Base-by-base conservation (phyloP, 2,797 vertebrate genomes). In the Benthosema pterotum region DNA sequence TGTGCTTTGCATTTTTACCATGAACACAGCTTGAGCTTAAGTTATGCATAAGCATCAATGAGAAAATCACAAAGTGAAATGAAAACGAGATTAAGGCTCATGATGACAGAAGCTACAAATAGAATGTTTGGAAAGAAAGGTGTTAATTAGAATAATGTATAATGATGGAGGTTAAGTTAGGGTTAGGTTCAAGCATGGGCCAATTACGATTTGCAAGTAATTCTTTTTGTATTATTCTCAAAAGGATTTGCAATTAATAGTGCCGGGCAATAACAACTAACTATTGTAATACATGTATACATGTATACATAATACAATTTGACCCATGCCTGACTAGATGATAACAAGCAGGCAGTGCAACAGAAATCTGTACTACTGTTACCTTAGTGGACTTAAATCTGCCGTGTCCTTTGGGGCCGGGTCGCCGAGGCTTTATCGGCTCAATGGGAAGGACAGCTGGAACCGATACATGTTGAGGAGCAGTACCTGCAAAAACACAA, bases 311-410 rank as follows among this genome's bases (percentile, higher is more conserved):
- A 74, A 66, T 57, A 77, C 67, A 61, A 17, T 66, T 69, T 75
- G 14, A 45, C 80, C 84, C 87, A 85, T 67, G 70, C n/a, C 59
- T 67, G 47, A 50, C 51, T n/a, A 63, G 42, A 60, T 28, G 32
- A 57, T 45, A 58, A 4, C 46, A 2, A 3, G 47, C 25, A 77
- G 25, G 47, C 1, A 65, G 42, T 13, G 32, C 32, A 38, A 56
- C 13, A 18, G 11, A 52, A 68, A 67, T 52, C 5, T 58, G 13
- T 15, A 1, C 42, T 56, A 5, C 49, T 51, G 72, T 87, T 91
- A 94, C 93, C 92, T 93, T 94, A 60, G 87, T 71, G 17, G 66
- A 54, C 78, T 78, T 77, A 22, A 81, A 82, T 63, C 86, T 79
- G 52, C 68, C 83, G 1, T 56, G 14, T 46, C 82, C 86, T 78